phyloP scores from a whole-genome alignment of 2,888 invertebrate species.

The Zaprionus bogoriensis region DNA sequence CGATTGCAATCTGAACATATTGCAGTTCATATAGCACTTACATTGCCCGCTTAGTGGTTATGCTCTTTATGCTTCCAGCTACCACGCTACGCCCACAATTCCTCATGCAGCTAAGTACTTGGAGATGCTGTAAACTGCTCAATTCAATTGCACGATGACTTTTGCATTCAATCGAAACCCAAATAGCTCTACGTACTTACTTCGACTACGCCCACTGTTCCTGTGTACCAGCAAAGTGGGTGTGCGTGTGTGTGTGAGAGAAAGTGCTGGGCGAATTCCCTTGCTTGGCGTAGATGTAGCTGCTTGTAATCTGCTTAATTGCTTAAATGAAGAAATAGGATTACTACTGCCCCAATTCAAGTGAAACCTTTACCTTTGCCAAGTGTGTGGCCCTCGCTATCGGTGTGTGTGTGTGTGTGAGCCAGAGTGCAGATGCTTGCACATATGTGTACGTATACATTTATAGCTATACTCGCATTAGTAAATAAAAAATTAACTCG shows the following conservation, averaged over 20 bases:
- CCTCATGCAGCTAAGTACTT: constrained; percentile 11
- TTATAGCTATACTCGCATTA: not conserved
- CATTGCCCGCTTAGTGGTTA: too few species aligned
- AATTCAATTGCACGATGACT: constrained; percentile 35
- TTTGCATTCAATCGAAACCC: constrained; percentile 25
- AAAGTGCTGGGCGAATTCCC: too few species aligned
- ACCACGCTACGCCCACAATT: not conserved
- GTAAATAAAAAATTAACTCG: constrained; percentile 17
- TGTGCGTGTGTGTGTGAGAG: not conserved
- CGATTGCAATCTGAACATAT: too few species aligned
- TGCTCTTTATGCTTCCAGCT: not conserved
- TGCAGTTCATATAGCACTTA: too few species aligned
- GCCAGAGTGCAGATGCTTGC: not conserved
- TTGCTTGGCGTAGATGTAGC: constrained; percentile 17
- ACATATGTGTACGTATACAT: not conserved
- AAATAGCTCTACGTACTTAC: constrained; percentile 6
- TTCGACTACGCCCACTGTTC: not conserved
- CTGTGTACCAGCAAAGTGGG: too few species aligned
- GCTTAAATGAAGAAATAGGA: constrained; percentile 58
- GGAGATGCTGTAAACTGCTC: constrained; percentile 13
- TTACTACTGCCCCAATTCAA: constrained; percentile 45
- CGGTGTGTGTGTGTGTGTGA: constrained; percentile 1
- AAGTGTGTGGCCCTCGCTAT: too few species aligned
- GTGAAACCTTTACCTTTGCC: constrained; percentile 22
- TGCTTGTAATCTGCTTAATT: constrained; percentile 61